Evolutionary conservation across 1,140 invertebrate species (phyloP).

Genomic region (Tetramorium alpestre): DNA sequence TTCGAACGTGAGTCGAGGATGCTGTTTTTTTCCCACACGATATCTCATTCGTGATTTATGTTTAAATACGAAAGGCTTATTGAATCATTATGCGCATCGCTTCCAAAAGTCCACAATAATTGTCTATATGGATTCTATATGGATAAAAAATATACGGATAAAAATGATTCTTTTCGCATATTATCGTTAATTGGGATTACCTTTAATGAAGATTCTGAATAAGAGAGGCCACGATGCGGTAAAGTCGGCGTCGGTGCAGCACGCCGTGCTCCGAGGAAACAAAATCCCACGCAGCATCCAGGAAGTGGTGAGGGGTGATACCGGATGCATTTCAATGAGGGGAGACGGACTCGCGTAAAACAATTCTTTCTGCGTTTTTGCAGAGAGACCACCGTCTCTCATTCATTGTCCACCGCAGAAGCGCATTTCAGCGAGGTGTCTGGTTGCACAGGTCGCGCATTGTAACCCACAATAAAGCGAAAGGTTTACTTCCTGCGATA

Average conservation of each 20-base stretch:
- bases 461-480: conserved; percentile 37
- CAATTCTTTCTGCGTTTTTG: conserved; percentile 74
- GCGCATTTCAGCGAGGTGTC: conserved; percentile 67
- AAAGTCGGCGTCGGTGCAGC: background rate
- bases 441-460: conserved; percentile 69
- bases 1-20: conserved; percentile 22
- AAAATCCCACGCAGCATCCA: conserved; percentile 78
- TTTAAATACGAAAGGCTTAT: background rate
- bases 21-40: background rate
- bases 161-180: background rate
- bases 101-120: background rate
- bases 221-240: background rate
- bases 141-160: background rate
- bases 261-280: conserved; percentile 53
- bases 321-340: conserved; percentile 77
- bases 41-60: too few relatives aligned
- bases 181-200: background rate
- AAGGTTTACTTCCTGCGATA: conserved; percentile 23
- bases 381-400: conserved; percentile 64
- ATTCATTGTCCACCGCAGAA: conserved; percentile 63
- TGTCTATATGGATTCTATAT: background rate
- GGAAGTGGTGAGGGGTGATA: conserved; percentile 76
- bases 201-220: background rate
- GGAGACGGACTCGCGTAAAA: conserved; percentile 74
- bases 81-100: background rate